These are phyloP conservation scores for Drosophila nr. perissopoda DNA, from an alignment of 2,888 invertebrate genomes.

Conservation along the genomic window DNA sequence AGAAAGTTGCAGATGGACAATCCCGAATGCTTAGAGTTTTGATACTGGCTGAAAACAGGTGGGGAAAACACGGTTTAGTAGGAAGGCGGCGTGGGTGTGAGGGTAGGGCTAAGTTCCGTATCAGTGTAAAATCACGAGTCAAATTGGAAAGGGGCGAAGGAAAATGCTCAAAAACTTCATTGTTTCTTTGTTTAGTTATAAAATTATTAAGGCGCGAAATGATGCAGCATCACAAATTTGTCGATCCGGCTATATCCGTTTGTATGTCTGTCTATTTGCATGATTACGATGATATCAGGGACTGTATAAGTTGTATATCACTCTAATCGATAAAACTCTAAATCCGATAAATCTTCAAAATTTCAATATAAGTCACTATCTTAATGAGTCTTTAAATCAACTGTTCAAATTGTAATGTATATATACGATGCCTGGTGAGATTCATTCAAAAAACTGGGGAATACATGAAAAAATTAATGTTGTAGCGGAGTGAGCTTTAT, in stretches of 20 bases:
- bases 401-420: not conserved
- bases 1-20: not conserved
- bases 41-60: not conserved
- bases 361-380: not conserved
- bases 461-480: not conserved
- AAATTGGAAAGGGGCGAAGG: not conserved
- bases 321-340: not conserved
- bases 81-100: not conserved
- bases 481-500: not conserved
- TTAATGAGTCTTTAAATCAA: not conserved
- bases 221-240: not conserved
- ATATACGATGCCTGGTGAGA: not conserved
- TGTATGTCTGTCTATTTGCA: not conserved
- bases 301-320: not conserved
- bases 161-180: not conserved
- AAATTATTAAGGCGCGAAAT: not conserved
- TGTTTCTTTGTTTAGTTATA: not conserved
- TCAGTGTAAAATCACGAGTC: not conserved
- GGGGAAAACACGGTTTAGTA: not conserved
- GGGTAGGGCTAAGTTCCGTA: not conserved
- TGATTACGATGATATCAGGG: not conserved
- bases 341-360: not conserved
- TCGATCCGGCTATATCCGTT: not conserved
- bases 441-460: not conserved
- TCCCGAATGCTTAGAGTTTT: not conserved